phyloP scores from a whole-genome alignment of 2,888 invertebrate species.

The Flexamia atlantica region DNA sequence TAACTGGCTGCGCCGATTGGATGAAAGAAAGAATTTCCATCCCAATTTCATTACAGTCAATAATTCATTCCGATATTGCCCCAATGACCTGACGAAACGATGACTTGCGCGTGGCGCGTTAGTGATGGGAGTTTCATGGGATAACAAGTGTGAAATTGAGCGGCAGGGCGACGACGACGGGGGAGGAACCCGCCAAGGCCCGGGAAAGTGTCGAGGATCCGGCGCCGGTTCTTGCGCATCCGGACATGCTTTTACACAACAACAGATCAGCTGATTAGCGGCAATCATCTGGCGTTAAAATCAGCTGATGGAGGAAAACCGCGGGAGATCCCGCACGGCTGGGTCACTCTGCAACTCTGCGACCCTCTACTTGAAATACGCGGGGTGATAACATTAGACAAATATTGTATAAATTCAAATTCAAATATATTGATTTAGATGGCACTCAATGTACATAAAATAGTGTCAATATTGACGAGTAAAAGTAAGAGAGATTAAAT shows the following conservation, averaged over 20 bases:
- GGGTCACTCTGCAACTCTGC: no score
- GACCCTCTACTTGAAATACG: no score
- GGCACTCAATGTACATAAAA: no score
- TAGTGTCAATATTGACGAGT: no score
- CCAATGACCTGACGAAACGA: conserved; percentile 17
- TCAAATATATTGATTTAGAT: no score
- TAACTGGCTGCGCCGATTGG: no score
- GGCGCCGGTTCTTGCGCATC: conserved; percentile 37
- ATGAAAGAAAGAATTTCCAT: no score
- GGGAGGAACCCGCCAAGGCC: conserved; percentile 5
- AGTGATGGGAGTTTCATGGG: conserved; percentile 35
- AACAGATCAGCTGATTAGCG: conserved; percentile 4
- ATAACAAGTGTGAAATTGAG: conserved; percentile 21
- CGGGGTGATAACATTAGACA: no score
- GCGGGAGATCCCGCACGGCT: no score
- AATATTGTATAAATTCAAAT: no score
- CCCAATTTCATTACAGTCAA: no score
- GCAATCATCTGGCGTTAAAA: conserved; percentile 3
- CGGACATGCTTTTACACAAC: conserved; percentile 36
- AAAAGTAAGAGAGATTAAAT: no score
- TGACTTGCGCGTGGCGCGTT: not conserved
- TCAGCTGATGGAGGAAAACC: not conserved
- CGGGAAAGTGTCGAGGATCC: conserved; percentile 27
- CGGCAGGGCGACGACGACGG: not conserved
- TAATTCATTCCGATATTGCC: not conserved